Evolutionary conservation across 2,888 invertebrate species (phyloP).

Genomic region (Andrena trimmerana): DNA sequence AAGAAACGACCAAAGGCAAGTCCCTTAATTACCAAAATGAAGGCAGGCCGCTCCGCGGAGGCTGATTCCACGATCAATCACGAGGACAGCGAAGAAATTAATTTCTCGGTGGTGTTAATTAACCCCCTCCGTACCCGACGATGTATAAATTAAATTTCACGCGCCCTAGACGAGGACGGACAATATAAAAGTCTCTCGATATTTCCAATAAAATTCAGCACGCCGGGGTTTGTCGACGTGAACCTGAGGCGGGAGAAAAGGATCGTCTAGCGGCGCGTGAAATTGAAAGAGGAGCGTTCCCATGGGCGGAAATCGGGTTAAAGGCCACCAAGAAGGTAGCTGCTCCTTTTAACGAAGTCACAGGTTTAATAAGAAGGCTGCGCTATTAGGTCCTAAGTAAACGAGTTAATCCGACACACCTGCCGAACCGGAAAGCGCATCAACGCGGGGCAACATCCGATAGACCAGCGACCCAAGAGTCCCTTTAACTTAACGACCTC

Average conservation of each 20-base stretch:
- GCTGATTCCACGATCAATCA: too few species aligned
- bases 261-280: not conserved
- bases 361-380: conserved; percentile 58
- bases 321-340: conserved; percentile 12
- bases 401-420: conserved; percentile 60
- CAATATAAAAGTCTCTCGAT: not conserved
- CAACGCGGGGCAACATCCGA: conserved; percentile 41
- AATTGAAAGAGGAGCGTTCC: not conserved
- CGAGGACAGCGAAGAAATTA: too few species aligned
- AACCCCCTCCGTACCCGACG: too few species aligned
- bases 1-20: too few species aligned
- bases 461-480: conserved; percentile 56
- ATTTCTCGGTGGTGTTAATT: too few species aligned
- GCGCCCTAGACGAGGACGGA: too few species aligned
- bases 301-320: conserved; percentile 31
- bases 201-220: conserved; percentile 13
- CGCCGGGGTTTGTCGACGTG: not conserved
- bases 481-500: conserved; percentile 71
- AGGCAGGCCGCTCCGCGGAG: too few species aligned
- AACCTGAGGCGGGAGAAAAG: not conserved
- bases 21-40: too few species aligned
- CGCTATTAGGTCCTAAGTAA: conserved; percentile 60
- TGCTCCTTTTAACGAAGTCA: conserved; percentile 42
- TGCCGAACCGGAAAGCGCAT: conserved; percentile 54
- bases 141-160: too few species aligned